phyloP scores from a whole-genome alignment of 2,888 invertebrate species.

The Thymelicus acteon region DNA sequence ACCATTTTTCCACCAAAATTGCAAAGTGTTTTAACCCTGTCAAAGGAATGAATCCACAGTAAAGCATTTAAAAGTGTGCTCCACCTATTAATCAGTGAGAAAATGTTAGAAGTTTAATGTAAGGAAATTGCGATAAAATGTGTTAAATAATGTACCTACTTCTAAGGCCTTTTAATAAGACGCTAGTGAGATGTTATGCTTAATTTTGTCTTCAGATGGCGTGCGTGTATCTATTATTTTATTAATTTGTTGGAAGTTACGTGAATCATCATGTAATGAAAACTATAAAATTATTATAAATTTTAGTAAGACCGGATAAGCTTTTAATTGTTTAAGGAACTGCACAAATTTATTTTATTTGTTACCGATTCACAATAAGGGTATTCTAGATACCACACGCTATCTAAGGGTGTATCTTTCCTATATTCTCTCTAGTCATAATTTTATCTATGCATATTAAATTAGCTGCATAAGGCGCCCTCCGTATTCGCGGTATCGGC shows the following conservation, averaged over 20 bases:
- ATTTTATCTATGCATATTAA: slow-evolving; percentile 9
- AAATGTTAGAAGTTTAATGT: not conserved
- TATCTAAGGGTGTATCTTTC: slow-evolving; percentile 4
- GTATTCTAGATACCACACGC: not conserved
- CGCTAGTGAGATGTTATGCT: slow-evolving; percentile 30
- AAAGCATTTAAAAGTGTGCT: too few species aligned
- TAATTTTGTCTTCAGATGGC: slow-evolving; percentile 12
- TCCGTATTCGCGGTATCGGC: not conserved
- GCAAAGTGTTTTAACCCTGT: too few species aligned
- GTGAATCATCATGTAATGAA: too few species aligned
- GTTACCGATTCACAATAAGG: too few species aligned
- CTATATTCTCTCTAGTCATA: slow-evolving; percentile 22
- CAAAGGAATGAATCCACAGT: too few species aligned
- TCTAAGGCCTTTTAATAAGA: slow-evolving; percentile 19
- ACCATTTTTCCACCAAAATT: too few species aligned
- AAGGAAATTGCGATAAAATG: not conserved
- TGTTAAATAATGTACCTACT: not conserved
- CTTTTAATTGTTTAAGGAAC: too few species aligned
- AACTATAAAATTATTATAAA: too few species aligned
- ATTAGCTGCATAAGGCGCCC: not conserved
- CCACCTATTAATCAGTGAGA: not conserved
- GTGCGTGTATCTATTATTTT: not conserved
- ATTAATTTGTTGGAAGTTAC: too few species aligned
- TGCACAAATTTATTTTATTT: too few species aligned
- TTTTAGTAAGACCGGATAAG: too few species aligned